Conservation (phyloP, 2,797 vertebrate species). For the Hippopotamyrus pictus region DNA sequence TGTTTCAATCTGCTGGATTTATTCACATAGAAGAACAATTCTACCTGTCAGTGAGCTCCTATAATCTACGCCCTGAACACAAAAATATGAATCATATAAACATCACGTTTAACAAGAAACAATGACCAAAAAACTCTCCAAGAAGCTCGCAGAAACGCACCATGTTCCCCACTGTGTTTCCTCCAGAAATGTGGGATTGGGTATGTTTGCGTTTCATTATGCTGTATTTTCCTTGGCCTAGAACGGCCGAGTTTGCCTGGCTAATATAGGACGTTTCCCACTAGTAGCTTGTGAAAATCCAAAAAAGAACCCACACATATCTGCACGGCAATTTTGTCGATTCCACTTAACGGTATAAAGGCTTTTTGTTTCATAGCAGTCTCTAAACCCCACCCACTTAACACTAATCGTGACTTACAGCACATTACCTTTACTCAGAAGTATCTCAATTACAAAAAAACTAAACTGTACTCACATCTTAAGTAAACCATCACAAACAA, state of each 20-base stretch:
- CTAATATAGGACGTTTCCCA: constrained; percentile 11
- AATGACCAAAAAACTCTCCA: neutral
- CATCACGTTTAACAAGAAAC: neutral
- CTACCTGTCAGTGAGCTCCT: neutral
- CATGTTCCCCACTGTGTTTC: neutral
- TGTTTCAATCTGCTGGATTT: neutral
- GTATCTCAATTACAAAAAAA: neutral
- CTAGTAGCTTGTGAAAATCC: constrained; percentile 9
- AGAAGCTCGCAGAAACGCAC: neutral
- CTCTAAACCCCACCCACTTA: neutral
- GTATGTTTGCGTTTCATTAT: neutral
- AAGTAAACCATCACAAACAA: constrained; percentile 5
- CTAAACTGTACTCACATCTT: neutral
- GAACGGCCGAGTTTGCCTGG: neutral
- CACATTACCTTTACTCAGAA: neutral
- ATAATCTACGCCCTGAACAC: neutral
- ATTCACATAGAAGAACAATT: neutral
- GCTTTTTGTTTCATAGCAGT: neutral
- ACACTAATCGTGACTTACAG: neutral
- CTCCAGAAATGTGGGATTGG: neutral
- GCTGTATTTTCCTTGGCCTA: constrained; percentile 8
- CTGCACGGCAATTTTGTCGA: constrained; percentile 5
- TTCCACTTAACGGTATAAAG: neutral
- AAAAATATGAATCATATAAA: constrained; percentile 2
- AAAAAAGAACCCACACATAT: constrained; percentile 6